Base-by-base conservation (phyloP, 2,113 vertebrate species). In the Hippopotamus amphibius region DNA sequence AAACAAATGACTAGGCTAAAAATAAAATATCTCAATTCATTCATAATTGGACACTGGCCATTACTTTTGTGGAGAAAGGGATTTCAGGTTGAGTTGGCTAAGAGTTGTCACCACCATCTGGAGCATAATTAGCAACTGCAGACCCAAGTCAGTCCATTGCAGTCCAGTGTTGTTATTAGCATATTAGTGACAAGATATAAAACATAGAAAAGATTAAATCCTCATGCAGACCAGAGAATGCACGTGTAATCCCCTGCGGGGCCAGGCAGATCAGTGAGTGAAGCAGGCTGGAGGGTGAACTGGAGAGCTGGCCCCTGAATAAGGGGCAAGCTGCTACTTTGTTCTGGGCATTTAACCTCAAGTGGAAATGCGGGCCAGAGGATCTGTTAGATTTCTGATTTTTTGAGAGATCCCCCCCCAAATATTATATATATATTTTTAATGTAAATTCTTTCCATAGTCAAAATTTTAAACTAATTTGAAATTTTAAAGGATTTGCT, bases 11-110 rank as follows among this genome's bases (percentile, higher is more conserved):
- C 24, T 21, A 79, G 8, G 3, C 53, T 92, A n/a, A 77, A 87
- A 97, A 50, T 19, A 86, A 76, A 90, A 95, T 55, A 79, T 63
- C 37, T 90, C 61, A 69, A 24, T 81, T 84, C 53, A 68, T 61
- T 89, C 33, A 72, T 91, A 55, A 74, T 63, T 93, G 19, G 26
- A 41, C 28, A 79, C n/a, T 50, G 28, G 59, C 4, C 26, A 82
- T 83, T 74, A 81, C 55, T 50, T 93, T 41, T 50, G 4, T 12
- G 10, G 21, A 46, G n/a, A 57, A 90, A 66, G n/a, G 43, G 43
- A 50, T 41, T 76, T 82, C 17, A 83, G 30, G 17, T 48, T 55
- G 74, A 79, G 15, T 50, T 82, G 50, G 30, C 24, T 68, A 55
- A 30, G 41, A 63, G 59, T 80, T 81, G 66, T 79, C 48, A 74